These are phyloP conservation scores for Gonocerus acuteangulatus DNA, from an alignment of 2,888 invertebrate genomes.

Conservation along the genomic window DNA sequence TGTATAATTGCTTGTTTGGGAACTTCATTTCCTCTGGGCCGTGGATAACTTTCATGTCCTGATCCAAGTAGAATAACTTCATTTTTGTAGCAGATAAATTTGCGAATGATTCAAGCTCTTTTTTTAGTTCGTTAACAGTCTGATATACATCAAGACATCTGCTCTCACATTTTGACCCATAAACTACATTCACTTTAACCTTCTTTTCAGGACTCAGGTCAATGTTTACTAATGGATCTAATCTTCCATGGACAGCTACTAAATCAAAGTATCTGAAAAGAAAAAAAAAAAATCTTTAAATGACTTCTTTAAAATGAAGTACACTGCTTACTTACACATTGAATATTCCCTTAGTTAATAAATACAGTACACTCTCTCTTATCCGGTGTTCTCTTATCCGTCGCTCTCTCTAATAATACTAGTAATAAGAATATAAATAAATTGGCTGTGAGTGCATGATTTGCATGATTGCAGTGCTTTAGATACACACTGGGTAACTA, in stretches of 20 bases:
- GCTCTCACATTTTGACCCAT: conserved; percentile 48
- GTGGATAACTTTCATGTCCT: conserved; percentile 49
- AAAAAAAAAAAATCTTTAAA: too few species aligned
- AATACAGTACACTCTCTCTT: neutral
- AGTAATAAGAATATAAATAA: too few species aligned
- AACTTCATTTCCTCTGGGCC: conserved; percentile 86
- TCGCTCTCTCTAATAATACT: too few species aligned
- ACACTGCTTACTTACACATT: neutral
- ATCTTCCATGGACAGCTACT: conserved; percentile 74
- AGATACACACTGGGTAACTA: too few species aligned
- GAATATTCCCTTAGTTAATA: neutral
- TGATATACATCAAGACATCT: conserved; percentile 66
- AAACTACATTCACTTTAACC: conserved; percentile 76
- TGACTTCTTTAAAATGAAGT: neutral
- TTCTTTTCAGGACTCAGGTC: conserved; percentile 79
- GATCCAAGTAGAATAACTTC: conserved; percentile 83
- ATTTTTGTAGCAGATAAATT: conserved; percentile 77
- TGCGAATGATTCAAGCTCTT: conserved; percentile 68
- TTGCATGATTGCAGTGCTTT: too few species aligned
- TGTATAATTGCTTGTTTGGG: conserved; percentile 81
- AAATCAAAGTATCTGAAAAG: conserved; percentile 66
- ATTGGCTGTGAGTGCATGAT: too few species aligned
- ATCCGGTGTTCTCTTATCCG: too few species aligned
- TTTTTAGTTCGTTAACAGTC: conserved; percentile 63
- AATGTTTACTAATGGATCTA: conserved; percentile 82